These are phyloP conservation scores for Simalia tracyae DNA, from an alignment of 2,797 vertebrate species.

Conservation along the genomic window DNA sequence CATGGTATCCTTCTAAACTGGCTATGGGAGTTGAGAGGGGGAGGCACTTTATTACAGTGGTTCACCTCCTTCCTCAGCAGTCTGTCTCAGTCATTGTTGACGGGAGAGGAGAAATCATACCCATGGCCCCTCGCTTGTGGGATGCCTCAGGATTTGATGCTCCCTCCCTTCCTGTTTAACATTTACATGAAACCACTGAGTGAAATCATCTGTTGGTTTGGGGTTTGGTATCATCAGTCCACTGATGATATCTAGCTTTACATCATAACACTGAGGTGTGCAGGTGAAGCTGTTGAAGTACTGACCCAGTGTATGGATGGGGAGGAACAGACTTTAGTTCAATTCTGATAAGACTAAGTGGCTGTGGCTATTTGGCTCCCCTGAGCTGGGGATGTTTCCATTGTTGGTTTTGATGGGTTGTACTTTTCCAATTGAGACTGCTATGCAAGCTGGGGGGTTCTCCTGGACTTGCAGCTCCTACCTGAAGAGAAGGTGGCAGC, in stretches of 20 bases:
- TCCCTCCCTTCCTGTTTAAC: not conserved
- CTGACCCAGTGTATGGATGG: not conserved
- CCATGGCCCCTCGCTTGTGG: not conserved
- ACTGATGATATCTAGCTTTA: not conserved
- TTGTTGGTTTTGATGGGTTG: not conserved
- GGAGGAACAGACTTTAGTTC: not conserved
- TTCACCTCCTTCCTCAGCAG: not conserved
- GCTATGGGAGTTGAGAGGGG: not conserved
- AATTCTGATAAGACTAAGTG: not conserved
- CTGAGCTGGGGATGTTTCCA: not conserved
- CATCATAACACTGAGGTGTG: not conserved
- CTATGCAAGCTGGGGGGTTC: not conserved
- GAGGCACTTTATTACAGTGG: not conserved
- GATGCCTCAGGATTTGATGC: not conserved
- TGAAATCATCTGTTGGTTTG: not conserved
- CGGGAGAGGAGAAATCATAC: not conserved
- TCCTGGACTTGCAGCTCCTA: not conserved
- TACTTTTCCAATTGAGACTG: not conserved
- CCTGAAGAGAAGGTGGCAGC: not conserved
- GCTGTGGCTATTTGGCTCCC: not conserved
- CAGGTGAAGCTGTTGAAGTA: not conserved
- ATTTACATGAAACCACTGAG: too few species aligned
- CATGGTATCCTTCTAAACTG: not conserved
- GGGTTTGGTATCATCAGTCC: not conserved
- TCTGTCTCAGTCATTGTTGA: not conserved